phyloP scores from a whole-genome alignment of 2,888 invertebrate species.

The Cephus pulcher region DNA sequence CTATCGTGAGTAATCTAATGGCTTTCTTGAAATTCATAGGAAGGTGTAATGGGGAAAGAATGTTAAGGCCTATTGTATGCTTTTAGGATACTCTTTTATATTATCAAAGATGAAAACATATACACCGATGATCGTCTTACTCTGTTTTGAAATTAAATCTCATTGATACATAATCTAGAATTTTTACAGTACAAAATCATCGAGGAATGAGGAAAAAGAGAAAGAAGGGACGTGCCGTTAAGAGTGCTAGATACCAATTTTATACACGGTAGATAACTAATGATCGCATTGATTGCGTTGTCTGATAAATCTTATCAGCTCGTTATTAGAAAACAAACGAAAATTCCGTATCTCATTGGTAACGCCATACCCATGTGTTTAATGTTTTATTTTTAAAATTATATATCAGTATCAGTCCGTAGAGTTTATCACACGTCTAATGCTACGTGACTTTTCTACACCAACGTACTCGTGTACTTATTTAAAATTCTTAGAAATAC shows the following conservation, averaged over 20 bases:
- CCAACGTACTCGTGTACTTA: background rate
- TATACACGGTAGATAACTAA: background rate
- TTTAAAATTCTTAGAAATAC: background rate
- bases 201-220: background rate
- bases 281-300: background rate
- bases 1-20: background rate
- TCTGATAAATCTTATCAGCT: background rate
- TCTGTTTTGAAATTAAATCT: conserved; percentile 8
- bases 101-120: conserved; percentile 12
- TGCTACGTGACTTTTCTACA: background rate
- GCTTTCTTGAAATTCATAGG: background rate
- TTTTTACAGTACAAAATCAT: conserved; percentile 11
- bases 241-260: conserved; percentile 12
- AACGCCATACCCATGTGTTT: background rate
- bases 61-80: background rate
- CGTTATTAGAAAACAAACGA: background rate
- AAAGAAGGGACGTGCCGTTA: background rate
- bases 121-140: conserved; percentile 8
- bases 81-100: conserved; percentile 10
- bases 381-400: background rate
- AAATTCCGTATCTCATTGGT: background rate
- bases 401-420: background rate
- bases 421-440: background rate
- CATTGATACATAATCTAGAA: conserved; percentile 7
- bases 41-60: background rate